Percentiles rank a stretch among this genome's conserved stretches.
phyloP scores from a whole-genome alignment of 2,888 invertebrate genomes.

The Coleophora flavipennella region DNA sequence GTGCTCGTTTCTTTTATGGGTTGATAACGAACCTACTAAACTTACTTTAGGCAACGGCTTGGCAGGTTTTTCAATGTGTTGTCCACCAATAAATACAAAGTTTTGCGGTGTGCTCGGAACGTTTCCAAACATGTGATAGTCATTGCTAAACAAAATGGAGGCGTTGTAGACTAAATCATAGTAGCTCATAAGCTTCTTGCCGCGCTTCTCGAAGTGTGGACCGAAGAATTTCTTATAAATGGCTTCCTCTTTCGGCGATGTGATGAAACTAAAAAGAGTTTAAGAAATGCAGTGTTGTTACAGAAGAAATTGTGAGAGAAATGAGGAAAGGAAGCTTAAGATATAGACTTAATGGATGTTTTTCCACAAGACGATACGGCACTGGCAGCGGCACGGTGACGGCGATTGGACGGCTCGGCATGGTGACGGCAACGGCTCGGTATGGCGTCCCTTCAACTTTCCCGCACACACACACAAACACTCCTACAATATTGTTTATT shows the following conservation, averaged over 20 bases:
- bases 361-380: no score
- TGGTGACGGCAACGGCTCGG: no score
- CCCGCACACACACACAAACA: no score
- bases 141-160: conserved; percentile 38
- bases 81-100: conserved; percentile 38
- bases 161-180: conserved; percentile 31
- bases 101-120: conserved; percentile 32
- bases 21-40: no score
- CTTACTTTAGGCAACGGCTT: conserved; percentile 38
- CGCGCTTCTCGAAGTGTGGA: conserved; percentile 22
- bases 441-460: no score
- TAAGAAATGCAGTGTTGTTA: conserved; percentile 8
- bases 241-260: conserved; percentile 11
- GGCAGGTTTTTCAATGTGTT: conserved; percentile 32
- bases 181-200: conserved; percentile 23
- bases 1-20: background rate
- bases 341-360: no score
- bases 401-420: no score
- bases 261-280: conserved; percentile 10
- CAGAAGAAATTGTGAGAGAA: no score
- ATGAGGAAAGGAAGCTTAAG: conserved; percentile 3
- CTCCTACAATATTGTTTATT: no score
- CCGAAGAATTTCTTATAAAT: conserved; percentile 23
- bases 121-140: conserved; percentile 32
- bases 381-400: no score